These are phyloP conservation scores for Schizothorax lantsangensis DNA, from an alignment of 2,797 vertebrate species.

Conservation along the genomic window DNA sequence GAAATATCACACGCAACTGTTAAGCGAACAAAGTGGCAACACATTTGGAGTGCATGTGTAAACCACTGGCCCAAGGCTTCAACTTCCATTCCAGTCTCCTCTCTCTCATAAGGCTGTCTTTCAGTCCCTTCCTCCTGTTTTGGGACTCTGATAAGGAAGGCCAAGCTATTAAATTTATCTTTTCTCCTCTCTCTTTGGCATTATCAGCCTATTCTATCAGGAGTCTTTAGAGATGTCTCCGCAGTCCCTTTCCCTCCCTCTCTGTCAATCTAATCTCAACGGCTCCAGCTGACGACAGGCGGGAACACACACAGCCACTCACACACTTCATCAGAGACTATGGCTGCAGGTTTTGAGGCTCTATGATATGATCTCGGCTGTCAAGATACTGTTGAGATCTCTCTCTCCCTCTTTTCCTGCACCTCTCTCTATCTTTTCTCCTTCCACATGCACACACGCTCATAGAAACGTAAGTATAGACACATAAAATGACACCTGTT, in stretches of 20 bases:
- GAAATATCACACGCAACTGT: not conserved
- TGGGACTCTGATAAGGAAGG: slow-evolving; percentile 28
- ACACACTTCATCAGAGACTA: slow-evolving; percentile 40
- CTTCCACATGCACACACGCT: not conserved
- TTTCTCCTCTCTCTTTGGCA: slow-evolving; percentile 33
- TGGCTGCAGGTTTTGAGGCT: slow-evolving; percentile 35
- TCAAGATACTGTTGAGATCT: slow-evolving; percentile 44
- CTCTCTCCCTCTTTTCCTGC: not conserved
- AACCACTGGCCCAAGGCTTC: not conserved
- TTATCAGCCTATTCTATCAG: slow-evolving; percentile 48
- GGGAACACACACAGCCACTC: slow-evolving; percentile 46
- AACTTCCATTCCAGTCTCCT: not conserved
- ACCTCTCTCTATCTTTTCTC: slow-evolving; percentile 10
- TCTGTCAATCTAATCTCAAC: slow-evolving; percentile 47
- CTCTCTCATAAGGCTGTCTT: slow-evolving; percentile 16
- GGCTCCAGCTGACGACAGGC: slow-evolving; percentile 12
- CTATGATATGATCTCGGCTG: slow-evolving; percentile 46
- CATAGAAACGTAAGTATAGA: slow-evolving; percentile 35
- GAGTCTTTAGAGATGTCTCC: slow-evolving; percentile 42
- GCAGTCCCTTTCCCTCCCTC: slow-evolving; percentile 25
- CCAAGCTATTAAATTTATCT: slow-evolving; percentile 40
- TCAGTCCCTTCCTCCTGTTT: slow-evolving; percentile 29
- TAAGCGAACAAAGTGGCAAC: not conserved
- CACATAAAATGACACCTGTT: slow-evolving; percentile 39
- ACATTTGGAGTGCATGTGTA: not conserved